Evolutionary conservation across 64 coral and sea anemone genomes (phyloP), one percentile per base, ranked within the genome.

Genomic region (Actinia equina): DNA sequence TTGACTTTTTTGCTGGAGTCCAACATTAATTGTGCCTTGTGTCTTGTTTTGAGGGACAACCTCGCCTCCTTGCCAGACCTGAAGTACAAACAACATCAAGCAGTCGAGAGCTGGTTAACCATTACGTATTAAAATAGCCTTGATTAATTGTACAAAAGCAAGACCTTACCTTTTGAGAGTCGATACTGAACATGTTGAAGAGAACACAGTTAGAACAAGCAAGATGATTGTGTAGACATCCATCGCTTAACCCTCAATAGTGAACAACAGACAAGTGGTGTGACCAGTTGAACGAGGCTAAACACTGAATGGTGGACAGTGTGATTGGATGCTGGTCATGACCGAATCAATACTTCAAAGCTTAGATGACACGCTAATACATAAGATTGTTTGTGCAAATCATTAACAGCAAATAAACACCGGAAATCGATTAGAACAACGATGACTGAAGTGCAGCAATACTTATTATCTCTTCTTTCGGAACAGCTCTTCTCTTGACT

Each of bases 1-100:
- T 91, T 91, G n/a, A 91, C 55, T 71, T 25, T 91, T 20, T 70
- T 71, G 5, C 63, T 74, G 20, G 89, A 91, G 18, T 43, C 44
- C 3, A 82, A 15, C 22, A 82, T 23, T 51, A 82, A 30, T 16
- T 82, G 80, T 20, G 80, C 80, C 69, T 74, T 27, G 27, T 74
- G 69, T 27, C 25, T 74, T 41, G 69, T 74, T 42, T 74, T 74
- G 41, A 74, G 25, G 69, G 69, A 74, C 23, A 74, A 4, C 13
- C 69, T 74, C 69, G 69, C 69, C 69, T 74, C 23, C 14, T 74
- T 74, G 69, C 69, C 69, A 74, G 69, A 74, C 27, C 69, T 74
- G 69, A 74, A 74, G 7, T 14, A 65, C 20, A 22, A 65, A 65
- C 19, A 8, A 10, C 5, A 65, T 20, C 62, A n/a, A 65, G 62